These are phyloP conservation scores for Rachycentron canadum DNA, from an alignment of 2,797 vertebrate genomes.

Conservation along the genomic window DNA sequence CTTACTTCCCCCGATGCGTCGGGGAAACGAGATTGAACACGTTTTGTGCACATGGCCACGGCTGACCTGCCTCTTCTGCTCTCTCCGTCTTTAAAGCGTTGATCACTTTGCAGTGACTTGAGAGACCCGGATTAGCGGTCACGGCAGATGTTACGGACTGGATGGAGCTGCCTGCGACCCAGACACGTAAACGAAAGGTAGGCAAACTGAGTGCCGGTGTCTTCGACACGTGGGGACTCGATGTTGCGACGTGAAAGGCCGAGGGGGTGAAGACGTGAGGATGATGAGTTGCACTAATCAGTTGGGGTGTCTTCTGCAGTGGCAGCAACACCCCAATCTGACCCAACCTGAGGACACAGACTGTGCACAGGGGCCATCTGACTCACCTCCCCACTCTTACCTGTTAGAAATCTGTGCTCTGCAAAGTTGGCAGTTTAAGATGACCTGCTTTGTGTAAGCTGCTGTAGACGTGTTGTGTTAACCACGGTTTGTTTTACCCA, in stretches of 20 bases:
- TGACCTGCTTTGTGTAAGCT: too few relatives aligned
- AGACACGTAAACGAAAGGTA: conserved; percentile 92
- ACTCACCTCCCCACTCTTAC: conserved; percentile 38
- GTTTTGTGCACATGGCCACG: background rate
- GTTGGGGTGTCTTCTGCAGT: conserved; percentile 70
- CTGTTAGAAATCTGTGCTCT: too few relatives aligned
- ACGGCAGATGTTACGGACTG: conserved; percentile 91
- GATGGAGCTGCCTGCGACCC: conserved; percentile 88
- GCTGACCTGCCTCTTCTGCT: background rate
- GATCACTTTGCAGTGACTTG: background rate
- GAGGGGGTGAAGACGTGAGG: conserved; percentile 41
- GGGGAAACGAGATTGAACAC: background rate
- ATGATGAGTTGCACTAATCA: conserved; percentile 82
- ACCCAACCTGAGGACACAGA: conserved; percentile 85
- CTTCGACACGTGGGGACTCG: too few relatives aligned
- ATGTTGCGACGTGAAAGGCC: fast-evolving
- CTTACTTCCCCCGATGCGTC: fast-evolving
- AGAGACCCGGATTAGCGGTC: conserved; percentile 20
- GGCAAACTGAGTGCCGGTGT: background rate
- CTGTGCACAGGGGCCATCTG: conserved; percentile 92
- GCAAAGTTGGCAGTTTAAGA: too few relatives aligned
- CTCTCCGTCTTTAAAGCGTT: background rate
- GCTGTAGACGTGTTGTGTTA: too few relatives aligned
- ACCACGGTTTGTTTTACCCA: too few relatives aligned
- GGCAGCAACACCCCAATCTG: conserved; percentile 51